These are phyloP conservation scores for Nemapogon koenigi DNA, from an alignment of 2,888 invertebrate species.

Conservation along the genomic window DNA sequence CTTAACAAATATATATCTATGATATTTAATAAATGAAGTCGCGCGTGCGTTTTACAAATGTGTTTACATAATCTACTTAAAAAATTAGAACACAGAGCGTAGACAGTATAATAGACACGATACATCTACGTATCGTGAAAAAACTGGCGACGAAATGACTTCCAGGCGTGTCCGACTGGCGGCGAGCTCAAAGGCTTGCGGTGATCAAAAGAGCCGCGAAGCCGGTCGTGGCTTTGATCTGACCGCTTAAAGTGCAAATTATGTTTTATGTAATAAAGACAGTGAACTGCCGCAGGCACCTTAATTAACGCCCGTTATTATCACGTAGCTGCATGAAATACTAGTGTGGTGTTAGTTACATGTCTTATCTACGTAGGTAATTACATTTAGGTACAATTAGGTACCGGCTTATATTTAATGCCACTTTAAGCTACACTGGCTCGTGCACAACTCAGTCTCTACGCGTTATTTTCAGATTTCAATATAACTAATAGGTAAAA, in stretches of 20 bases:
- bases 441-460: too few relatives aligned
- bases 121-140: slow-evolving; percentile 22
- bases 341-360: too few relatives aligned
- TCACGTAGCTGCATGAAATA: too few relatives aligned
- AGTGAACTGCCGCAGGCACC: slow-evolving; percentile 38
- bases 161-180: slow-evolving; percentile 52
- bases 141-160: slow-evolving; percentile 57
- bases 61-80: not conserved
- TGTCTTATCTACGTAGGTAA: too few relatives aligned
- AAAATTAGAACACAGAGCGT: not conserved
- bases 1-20: too few relatives aligned
- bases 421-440: too few relatives aligned
- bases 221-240: slow-evolving; percentile 57
- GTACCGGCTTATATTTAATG: too few relatives aligned
- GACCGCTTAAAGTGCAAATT: slow-evolving; percentile 65
- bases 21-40: too few relatives aligned
- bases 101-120: slow-evolving; percentile 1
- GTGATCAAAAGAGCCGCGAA: slow-evolving; percentile 62
- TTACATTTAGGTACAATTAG: not conserved
- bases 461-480: too few relatives aligned
- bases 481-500: too few relatives aligned
- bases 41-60: too few relatives aligned
- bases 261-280: slow-evolving; percentile 66
- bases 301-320: too few relatives aligned
- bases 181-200: slow-evolving; percentile 45